Base-by-base conservation (phyloP, 2,888 invertebrate genomes). In the Andrena camellia region DNA sequence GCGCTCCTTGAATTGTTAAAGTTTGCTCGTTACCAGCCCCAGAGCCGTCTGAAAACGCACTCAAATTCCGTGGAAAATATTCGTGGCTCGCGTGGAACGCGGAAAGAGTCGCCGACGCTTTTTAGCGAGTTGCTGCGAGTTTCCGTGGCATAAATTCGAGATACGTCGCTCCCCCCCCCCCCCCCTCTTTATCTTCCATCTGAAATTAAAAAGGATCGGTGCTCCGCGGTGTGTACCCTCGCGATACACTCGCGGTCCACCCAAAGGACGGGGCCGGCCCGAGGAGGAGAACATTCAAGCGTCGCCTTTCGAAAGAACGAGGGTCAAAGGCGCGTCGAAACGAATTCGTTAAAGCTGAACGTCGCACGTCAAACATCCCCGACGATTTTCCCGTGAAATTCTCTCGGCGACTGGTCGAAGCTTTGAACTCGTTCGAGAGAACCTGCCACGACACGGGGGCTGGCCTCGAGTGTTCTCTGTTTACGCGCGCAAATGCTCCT, bases 401-500 rank as follows among this genome's bases (percentile, higher is more conserved):
- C 7, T 64, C 17, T 33, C 57, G 6, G 8, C 8, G 23, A 13
- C 23, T 2, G 8, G 20, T 29, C 7, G 20, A 63, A 2, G 57
- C 52, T 80, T 66, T 71, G 68, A 42, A 76, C 83, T 78, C 81
- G 72, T 79, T 78, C 31, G 31, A 29, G 29, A 33, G 23, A 23
- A 20, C 42, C 20, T 59, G 68, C 64, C 50, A 5, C 50, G 50
- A 29, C 35, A 7, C 77, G 66, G 20, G 20, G 20, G 2, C n/a
- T 42, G 42, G 42, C 42, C 67, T 50, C 54, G 50, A 42, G 77
- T 77, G 79, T 82, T 76, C 75, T 52, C 79, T 84, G 76, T 86
- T 88, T 86, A 73, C 86, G 54, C 67, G 80, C 68, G 67, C 84
- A 85, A 85, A 86, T 81, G 84, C 66, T 73, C 76, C 81, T 68